These are phyloP conservation scores for Lordiphosa andalusiaca DNA, from an alignment of 2,888 invertebrate species.

Conservation along the genomic window DNA sequence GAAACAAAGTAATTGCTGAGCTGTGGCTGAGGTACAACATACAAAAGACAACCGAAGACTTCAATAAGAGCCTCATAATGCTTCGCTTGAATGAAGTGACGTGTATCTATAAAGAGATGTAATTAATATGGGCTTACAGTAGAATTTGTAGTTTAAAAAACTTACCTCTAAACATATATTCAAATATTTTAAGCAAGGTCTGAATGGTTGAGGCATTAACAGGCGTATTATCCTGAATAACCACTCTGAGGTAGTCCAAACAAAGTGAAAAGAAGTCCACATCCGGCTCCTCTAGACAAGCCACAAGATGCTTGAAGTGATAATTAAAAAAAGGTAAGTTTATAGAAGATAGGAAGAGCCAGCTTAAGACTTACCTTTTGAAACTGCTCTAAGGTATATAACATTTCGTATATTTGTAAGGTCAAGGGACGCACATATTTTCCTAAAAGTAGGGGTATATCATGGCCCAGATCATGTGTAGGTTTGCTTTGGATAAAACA, in stretches of 20 bases:
- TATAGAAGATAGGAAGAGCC: background rate
- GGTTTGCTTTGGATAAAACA: conserved; percentile 30
- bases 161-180: conserved; percentile 48
- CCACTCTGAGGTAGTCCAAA: conserved; percentile 37
- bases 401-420: conserved; percentile 34
- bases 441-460: conserved; percentile 19
- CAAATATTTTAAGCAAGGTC: conserved; percentile 38
- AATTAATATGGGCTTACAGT: too few species aligned
- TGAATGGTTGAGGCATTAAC: conserved; percentile 22
- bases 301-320: conserved; percentile 38
- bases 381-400: conserved; percentile 48
- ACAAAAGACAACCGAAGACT: conserved; percentile 35
- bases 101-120: conserved; percentile 35
- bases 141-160: too few species aligned
- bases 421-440: conserved; percentile 39
- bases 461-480: conserved; percentile 2
- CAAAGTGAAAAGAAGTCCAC: conserved; percentile 29
- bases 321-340: background rate
- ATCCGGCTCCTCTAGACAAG: conserved; percentile 3
- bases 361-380: conserved; percentile 30
- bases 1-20: conserved; percentile 38
- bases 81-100: conserved; percentile 24
- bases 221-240: conserved; percentile 18
- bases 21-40: conserved; percentile 15
- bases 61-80: conserved; percentile 47